Base-by-base conservation (phyloP, 2,888 invertebrate species). In the Campoletis raptor region DNA sequence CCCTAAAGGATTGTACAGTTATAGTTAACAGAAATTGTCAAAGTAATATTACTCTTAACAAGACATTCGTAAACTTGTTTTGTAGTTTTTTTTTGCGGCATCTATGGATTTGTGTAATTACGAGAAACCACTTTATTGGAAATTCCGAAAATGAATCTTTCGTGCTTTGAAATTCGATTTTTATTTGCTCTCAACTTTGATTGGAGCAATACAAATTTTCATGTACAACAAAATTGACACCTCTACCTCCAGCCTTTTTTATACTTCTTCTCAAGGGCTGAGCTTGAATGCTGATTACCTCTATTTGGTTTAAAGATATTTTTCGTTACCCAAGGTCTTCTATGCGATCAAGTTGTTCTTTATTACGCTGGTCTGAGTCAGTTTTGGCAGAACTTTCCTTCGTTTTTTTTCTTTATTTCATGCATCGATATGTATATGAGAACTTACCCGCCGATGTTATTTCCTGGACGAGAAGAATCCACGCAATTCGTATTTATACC, bases 301-400 rank as follows among this genome's bases (percentile, higher is more conserved):
- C 21, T 37, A 67, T 67, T 40, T n/a, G 42, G 21, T 18, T 8
- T 8, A 24, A 70, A 42, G 37, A 73, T 81, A 61, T 45, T 85
- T 85, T 79, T 85, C 57, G 54, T 77, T 67, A 66, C 21, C 24
- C 21, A 21, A 24, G 2, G 40, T 67, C 40, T 80, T 64, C 30
- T 82, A 83, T 30, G 2, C 64, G 82, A 72, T 70, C 80, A 37
- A 48, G 66, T 66, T 42, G 66, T 82, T 72, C 76, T 85, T 81
- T 77, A 87, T 81, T 36, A 79, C 78, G 54, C 70, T 70, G 70
- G 85, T 83, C 66, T 52, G 80, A 82, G 78, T 85, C 81, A 85
- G 74, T 81, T 78, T 69, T 74, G 77, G 73, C 64, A 42, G 70
- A 66, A 12, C 21, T 67, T 74, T 80, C 52, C 73, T 61, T 52